These are phyloP conservation scores for Dryobota labecula DNA, from an alignment of 2,888 invertebrate genomes.

Conservation along the genomic window DNA sequence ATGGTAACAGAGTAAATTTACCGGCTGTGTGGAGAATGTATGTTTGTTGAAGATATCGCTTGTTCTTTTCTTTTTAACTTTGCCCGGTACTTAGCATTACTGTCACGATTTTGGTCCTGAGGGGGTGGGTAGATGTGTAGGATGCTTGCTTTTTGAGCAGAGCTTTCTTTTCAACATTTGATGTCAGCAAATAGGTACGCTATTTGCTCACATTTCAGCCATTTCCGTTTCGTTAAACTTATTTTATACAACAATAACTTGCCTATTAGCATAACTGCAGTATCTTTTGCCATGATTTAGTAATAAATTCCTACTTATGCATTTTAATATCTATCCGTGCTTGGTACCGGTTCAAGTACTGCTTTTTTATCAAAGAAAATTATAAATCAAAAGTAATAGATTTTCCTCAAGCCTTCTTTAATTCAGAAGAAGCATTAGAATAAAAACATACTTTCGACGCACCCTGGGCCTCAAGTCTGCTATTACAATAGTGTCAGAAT, in stretches of 20 bases:
- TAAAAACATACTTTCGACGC: not conserved
- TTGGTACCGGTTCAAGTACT: slow-evolving; percentile 46
- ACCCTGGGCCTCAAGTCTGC: too few relatives aligned
- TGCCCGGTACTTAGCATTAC: slow-evolving; percentile 31
- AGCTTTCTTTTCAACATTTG: not conserved
- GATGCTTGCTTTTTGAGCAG: not conserved
- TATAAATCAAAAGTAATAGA: too few relatives aligned
- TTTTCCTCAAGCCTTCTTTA: not conserved
- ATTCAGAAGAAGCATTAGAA: not conserved
- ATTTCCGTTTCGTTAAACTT: not conserved
- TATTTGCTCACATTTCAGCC: not conserved
- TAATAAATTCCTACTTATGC: slow-evolving; percentile 34
- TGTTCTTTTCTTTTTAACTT: slow-evolving; percentile 36
- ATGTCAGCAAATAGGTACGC: not conserved
- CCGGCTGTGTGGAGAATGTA: slow-evolving; percentile 44
- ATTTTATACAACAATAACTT: not conserved
- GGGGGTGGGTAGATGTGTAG: too few relatives aligned
- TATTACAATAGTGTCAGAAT: too few relatives aligned
- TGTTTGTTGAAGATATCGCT: slow-evolving; percentile 39
- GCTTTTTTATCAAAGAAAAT: not conserved
- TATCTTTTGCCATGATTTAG: slow-evolving; percentile 32
- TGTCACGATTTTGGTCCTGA: not conserved
- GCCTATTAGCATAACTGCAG: slow-evolving; percentile 49
- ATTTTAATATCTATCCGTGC: slow-evolving; percentile 42
- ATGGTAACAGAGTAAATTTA: slow-evolving; percentile 66